A percentile compares a stretch with the other conserved stretches of the same genome.
Evolutionary conservation across 2,888 invertebrate species (phyloP).

Genomic region (Andricus quercusramuli): DNA sequence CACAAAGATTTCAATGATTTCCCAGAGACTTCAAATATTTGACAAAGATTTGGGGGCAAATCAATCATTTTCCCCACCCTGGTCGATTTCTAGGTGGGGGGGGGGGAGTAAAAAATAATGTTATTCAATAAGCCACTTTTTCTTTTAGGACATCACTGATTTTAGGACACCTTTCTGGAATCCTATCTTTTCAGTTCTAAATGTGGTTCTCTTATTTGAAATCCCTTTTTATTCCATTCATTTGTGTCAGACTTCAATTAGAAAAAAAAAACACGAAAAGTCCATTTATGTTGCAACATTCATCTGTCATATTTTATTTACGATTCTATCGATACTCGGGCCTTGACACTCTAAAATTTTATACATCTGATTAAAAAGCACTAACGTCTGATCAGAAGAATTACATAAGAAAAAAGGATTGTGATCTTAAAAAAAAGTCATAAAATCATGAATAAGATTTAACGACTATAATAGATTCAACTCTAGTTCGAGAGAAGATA

Average conservation of each 20-base stretch:
- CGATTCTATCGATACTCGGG: neutral
- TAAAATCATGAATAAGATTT: neutral
- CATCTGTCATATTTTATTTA: neutral
- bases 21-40: no score
- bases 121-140: no score
- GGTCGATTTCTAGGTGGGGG: no score
- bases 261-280: neutral
- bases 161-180: neutral
- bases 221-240: neutral
- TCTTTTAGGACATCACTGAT: no score
- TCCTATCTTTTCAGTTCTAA: neutral
- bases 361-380: neutral
- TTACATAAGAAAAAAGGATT: neutral
- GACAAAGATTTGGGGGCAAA: no score
- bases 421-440: neutral
- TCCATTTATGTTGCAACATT: neutral
- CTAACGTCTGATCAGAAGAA: neutral
- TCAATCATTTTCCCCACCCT: no score
- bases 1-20: no score
- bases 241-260: neutral
- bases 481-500: neutral
- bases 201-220: neutral
- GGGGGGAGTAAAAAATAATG: no score
- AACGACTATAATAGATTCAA: neutral
- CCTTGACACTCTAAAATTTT: slow-evolving; percentile 4